Evolutionary conservation across 2,113 vertebrate genomes (phyloP).

Genomic region (Himantopus leucocephalus): DNA sequence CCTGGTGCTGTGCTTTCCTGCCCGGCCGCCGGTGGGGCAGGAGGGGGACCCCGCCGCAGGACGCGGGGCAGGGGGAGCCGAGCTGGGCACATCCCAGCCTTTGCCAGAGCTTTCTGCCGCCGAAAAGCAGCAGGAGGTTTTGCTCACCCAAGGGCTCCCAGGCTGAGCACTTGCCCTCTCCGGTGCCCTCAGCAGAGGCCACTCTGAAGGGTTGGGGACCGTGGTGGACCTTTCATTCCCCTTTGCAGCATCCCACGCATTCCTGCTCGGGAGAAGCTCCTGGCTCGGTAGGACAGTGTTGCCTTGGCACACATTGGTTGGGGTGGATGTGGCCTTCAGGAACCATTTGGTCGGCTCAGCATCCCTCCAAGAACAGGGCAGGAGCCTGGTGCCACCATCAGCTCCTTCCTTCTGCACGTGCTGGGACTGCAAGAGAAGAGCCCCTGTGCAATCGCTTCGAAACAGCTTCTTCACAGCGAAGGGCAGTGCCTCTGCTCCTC

Average conservation of each 20-base stretch:
- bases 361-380: neutral
- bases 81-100: neutral
- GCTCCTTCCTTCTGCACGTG: neutral
- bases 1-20: neutral
- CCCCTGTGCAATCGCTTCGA: accelerated
- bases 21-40: neutral
- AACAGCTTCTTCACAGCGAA: accelerated
- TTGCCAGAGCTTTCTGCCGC: neutral
- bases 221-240: neutral
- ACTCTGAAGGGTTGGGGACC: neutral
- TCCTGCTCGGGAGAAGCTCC: neutral
- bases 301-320: neutral
- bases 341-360: accelerated
- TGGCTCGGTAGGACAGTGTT: neutral
- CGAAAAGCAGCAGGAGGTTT: neutral
- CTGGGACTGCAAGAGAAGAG: neutral
- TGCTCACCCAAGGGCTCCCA: neutral
- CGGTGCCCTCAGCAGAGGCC: neutral
- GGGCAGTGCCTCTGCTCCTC: neutral
- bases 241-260: neutral
- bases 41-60: neutral
- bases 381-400: neutral
- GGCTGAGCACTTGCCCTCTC: accelerated
- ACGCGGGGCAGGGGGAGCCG: neutral
- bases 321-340: neutral